Conservation (phyloP, 2,888 invertebrate species). For the Erannis defoliaria region DNA sequence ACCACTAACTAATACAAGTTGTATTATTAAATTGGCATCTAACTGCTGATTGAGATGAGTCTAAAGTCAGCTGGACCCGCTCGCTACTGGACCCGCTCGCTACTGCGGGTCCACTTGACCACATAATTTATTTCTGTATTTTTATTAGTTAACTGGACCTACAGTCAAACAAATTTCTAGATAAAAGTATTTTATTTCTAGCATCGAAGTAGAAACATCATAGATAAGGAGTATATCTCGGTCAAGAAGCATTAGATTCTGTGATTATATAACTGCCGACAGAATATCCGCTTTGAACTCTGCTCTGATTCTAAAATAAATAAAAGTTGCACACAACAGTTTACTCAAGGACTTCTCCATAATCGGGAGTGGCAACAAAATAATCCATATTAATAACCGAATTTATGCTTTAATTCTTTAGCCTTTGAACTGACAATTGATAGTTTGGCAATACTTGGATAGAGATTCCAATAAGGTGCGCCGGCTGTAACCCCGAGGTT, state of each 20-base stretch:
- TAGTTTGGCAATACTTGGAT: constrained; percentile 32
- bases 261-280: constrained; percentile 19
- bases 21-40: constrained; percentile 15
- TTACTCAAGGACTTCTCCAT: constrained; percentile 56
- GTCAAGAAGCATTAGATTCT: constrained; percentile 32
- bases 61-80: too few species aligned
- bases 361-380: constrained; percentile 47
- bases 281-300: constrained; percentile 30
- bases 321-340: constrained; percentile 38
- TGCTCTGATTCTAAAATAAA: constrained; percentile 22
- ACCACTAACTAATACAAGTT: constrained; percentile 8
- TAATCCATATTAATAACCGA: constrained; percentile 38
- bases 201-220: constrained; percentile 39
- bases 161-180: not conserved
- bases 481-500: constrained; percentile 62
- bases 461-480: constrained; percentile 57
- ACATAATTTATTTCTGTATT: too few species aligned
- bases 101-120: too few species aligned
- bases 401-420: constrained; percentile 46
- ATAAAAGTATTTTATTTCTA: constrained; percentile 6
- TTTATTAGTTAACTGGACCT: too few species aligned
- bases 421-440: constrained; percentile 42
- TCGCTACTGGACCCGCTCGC: too few species aligned
- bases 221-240: constrained; percentile 48
- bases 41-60: not conserved